Percentiles rank a stretch among this genome's conserved stretches.
Conservation (phyloP, 1,140 invertebrate genomes). For the Lineus longissimus region DNA sequence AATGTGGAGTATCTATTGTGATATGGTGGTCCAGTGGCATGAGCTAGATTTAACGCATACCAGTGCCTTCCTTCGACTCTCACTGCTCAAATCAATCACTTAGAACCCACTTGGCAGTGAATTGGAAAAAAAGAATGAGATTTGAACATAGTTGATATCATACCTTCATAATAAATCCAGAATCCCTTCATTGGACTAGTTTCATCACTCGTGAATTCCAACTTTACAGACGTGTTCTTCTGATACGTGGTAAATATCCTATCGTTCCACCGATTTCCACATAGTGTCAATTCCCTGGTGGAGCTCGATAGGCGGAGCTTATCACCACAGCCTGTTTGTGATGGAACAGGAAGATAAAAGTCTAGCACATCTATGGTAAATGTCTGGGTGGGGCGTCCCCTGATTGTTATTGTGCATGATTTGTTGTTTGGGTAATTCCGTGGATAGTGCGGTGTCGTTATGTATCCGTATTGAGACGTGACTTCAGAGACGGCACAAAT, state of each 20-base stretch:
- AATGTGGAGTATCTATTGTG: too few relatives aligned
- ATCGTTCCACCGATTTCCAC: slow-evolving; percentile 36
- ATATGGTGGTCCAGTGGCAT: too few relatives aligned
- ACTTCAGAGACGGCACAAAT: slow-evolving; percentile 32
- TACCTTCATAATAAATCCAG: slow-evolving; percentile 52
- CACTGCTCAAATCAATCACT: too few relatives aligned
- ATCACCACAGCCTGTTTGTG: slow-evolving; percentile 37
- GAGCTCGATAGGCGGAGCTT: slow-evolving; percentile 37
- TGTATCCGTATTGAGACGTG: slow-evolving; percentile 38
- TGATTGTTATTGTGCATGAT: slow-evolving; percentile 30
- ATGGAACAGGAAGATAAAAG: slow-evolving; percentile 31
- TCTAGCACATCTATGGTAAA: slow-evolving; percentile 39
- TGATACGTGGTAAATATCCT: slow-evolving; percentile 25
- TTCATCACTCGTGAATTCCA: slow-evolving; percentile 29
- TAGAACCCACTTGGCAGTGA: too few relatives aligned
- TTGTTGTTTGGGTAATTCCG: slow-evolving; percentile 30
- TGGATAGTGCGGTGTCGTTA: slow-evolving; percentile 43
- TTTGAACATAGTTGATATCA: neutral
- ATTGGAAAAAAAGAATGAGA: too few relatives aligned
- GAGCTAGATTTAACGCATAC: too few relatives aligned
- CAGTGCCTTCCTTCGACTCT: too few relatives aligned
- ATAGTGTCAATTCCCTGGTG: slow-evolving; percentile 42
- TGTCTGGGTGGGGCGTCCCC: slow-evolving; percentile 30
- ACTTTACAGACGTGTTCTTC: slow-evolving; percentile 26
- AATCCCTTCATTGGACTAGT: slow-evolving; percentile 38